Percentiles rank a stretch among this genome's conserved stretches.
phyloP scores from a whole-genome alignment of 2,113 vertebrate species.

The Prunella fulvescens region DNA sequence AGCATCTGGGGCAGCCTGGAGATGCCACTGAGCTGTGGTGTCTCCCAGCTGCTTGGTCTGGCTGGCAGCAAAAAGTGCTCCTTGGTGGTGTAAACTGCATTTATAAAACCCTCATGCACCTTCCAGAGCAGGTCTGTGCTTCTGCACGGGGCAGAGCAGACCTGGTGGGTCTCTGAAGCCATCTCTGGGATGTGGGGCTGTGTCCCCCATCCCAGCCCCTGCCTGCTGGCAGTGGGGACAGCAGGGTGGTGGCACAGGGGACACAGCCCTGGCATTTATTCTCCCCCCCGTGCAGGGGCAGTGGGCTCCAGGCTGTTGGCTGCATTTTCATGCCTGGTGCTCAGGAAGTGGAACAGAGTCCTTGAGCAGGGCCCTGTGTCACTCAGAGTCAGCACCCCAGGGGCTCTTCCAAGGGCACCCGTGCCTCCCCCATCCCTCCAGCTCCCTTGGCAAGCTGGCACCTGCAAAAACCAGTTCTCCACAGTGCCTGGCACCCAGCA shows the following conservation, averaged over 20 bases:
- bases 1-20: not conserved
- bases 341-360: not conserved
- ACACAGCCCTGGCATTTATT: not conserved
- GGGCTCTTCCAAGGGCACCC: constrained; percentile 2
- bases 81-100: not conserved
- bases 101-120: rapidly evolving
- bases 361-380: not conserved
- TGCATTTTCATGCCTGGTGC: constrained; percentile 41
- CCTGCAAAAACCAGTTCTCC: not conserved
- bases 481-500: not conserved
- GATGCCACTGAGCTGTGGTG: not conserved
- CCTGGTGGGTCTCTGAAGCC: not conserved
- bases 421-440: not conserved
- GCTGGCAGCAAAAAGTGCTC: not conserved
- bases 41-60: not conserved
- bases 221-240: not conserved
- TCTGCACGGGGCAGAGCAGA: not conserved
- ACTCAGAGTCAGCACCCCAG: rapidly evolving
- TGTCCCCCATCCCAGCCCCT: rapidly evolving
- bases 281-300: rapidly evolving
- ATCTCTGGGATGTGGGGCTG: not conserved
- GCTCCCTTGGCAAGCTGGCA: not conserved
- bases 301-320: not conserved
- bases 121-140: not conserved
- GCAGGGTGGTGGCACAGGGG: not conserved